These are phyloP conservation scores for Rhinichthys klamathensis DNA, from an alignment of 2,113 vertebrate genomes.

Conservation along the genomic window DNA sequence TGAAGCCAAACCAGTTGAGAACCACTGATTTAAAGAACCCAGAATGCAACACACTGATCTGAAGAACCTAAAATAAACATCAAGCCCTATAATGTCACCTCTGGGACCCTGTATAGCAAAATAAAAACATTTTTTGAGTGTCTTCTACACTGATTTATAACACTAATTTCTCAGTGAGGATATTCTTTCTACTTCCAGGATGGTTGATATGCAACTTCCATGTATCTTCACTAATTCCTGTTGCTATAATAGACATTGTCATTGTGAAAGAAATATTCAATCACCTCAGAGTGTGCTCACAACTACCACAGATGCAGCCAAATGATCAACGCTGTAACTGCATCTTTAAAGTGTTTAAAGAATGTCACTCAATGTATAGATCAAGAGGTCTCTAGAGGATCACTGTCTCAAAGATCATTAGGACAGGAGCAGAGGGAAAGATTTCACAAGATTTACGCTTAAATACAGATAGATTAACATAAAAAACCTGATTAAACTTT, in stretches of 20 bases:
- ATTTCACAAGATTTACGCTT: slow-evolving; percentile 8
- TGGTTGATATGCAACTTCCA: too few species aligned
- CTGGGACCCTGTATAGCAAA: too few species aligned
- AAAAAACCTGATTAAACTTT: slow-evolving; percentile 35
- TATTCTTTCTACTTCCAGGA: too few species aligned
- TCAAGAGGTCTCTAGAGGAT: neutral
- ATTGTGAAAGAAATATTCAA: too few species aligned
- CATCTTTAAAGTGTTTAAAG: slow-evolving; percentile 3
- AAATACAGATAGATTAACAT: slow-evolving; percentile 27
- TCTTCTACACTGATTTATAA: too few species aligned
- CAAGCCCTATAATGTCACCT: too few species aligned
- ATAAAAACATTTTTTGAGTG: too few species aligned
- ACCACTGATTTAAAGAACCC: neutral
- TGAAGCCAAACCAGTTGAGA: neutral
- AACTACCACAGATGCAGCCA: neutral
- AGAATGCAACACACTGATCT: neutral
- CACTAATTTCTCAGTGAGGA: too few species aligned
- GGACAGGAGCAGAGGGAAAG: neutral
- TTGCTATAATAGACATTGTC: too few species aligned
- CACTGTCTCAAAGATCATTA: slow-evolving; percentile 6
- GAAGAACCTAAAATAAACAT: neutral
- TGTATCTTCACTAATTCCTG: too few species aligned
- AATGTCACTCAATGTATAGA: neutral
- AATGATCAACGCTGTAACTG: neutral
- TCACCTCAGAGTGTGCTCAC: neutral